phyloP scores from a whole-genome alignment of 2,797 vertebrate species.

The Steatocranus sp. region DNA sequence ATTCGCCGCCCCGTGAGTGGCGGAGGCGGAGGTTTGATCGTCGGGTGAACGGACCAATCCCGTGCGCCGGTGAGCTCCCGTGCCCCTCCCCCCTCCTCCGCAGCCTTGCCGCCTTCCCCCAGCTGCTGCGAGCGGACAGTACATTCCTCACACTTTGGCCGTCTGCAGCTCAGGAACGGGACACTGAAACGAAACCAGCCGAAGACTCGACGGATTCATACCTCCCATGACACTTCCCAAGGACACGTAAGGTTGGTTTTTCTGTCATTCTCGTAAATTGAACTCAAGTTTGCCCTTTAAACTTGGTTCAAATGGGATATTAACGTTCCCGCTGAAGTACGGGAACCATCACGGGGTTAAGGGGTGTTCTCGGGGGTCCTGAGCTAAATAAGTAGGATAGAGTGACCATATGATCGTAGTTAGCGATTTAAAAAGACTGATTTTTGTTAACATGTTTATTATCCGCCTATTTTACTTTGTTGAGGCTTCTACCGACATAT shows the following conservation, averaged over 20 bases:
- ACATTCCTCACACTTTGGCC: conserved; percentile 43
- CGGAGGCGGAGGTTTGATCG: conserved; percentile 32
- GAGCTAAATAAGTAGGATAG: background rate
- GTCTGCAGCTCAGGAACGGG: background rate
- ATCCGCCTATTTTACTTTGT: background rate
- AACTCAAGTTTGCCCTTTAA: background rate
- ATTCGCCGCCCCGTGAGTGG: conserved; percentile 71
- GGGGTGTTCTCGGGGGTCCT: background rate
- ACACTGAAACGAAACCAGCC: background rate
- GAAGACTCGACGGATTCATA: conserved; percentile 2
- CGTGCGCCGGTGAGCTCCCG: background rate
- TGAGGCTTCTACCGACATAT: rapidly evolving
- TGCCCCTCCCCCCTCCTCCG: background rate
- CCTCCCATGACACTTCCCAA: conserved; percentile 27
- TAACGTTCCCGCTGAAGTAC: background rate
- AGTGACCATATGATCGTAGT: background rate
- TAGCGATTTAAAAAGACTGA: rapidly evolving
- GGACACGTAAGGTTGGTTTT: conserved; percentile 29
- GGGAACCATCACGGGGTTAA: background rate
- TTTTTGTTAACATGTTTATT: background rate
- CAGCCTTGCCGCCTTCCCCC: background rate
- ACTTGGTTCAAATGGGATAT: background rate
- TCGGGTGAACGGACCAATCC: conserved; percentile 20
- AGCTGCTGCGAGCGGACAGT: background rate
- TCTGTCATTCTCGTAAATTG: background rate